A percentile compares a stretch with the other conserved stretches of the same genome.
Conservation (phyloP, 2,113 vertebrate species). For the Heloderma charlesbogerti region DNA sequence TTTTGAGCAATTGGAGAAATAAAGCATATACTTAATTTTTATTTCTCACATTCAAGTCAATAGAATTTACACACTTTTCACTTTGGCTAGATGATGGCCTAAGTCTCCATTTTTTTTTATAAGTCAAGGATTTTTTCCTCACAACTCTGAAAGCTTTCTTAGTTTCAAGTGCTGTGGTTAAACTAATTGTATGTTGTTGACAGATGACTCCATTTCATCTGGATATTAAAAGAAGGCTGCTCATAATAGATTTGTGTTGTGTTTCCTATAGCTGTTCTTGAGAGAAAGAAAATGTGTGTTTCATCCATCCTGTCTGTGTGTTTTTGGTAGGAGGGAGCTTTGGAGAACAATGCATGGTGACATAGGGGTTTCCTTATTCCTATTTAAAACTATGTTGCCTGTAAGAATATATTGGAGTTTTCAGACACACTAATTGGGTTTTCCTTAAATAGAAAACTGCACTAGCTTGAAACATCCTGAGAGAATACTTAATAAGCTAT, state of each 20-base stretch:
- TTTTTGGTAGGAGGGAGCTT: background rate
- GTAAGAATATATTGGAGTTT: slow-evolving; percentile 6
- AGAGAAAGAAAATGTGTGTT: background rate
- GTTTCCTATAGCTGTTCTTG: background rate
- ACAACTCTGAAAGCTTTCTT: background rate
- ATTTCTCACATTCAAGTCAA: background rate
- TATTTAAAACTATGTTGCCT: slow-evolving; percentile 7
- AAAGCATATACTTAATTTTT: background rate
- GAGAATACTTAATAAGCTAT: slow-evolving; percentile 22
- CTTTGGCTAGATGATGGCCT: background rate
- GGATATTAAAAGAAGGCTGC: background rate
- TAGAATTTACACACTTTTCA: background rate
- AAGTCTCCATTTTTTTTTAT: background rate
- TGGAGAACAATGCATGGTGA: background rate
- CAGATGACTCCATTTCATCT: background rate
- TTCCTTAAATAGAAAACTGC: slow-evolving; percentile 22
- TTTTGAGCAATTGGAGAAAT: background rate
- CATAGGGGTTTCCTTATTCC: background rate
- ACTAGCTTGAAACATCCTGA: background rate
- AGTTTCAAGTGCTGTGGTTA: background rate
- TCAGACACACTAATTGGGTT: background rate
- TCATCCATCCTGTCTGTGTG: background rate
- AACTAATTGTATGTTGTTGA: background rate
- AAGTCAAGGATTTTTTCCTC: background rate
- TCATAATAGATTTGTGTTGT: background rate